Percentiles rank a stretch among this genome's conserved stretches.
Evolutionary conservation across 2,888 invertebrate species (phyloP).

Genomic region (Magallana nippona): DNA sequence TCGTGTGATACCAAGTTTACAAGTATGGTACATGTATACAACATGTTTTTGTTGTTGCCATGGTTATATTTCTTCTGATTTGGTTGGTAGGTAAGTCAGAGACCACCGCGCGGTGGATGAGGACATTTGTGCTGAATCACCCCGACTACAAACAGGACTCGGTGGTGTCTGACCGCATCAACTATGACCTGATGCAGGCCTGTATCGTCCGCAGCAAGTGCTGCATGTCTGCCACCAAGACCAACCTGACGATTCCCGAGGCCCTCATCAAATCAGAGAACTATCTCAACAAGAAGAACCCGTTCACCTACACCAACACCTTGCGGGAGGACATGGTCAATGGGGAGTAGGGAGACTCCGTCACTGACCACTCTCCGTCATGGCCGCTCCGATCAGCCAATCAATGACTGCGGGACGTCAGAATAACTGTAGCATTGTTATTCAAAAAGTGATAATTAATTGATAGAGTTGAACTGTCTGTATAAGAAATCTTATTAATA

Average conservation of each 20-base stretch:
- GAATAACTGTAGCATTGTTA: no score
- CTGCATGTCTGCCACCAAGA: constrained; percentile 68
- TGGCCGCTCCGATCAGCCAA: no score
- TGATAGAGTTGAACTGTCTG: no score
- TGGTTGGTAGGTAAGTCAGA: constrained; percentile 86
- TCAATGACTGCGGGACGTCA: no score
- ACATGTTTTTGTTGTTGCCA: no score
- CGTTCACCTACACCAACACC: constrained; percentile 32
- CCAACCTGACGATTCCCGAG: constrained; percentile 70
- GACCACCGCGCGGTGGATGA: constrained; percentile 97
- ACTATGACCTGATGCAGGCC: constrained; percentile 74
- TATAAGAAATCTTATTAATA: no score
- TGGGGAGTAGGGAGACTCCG: neutral
- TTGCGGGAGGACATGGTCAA: constrained; percentile 9
- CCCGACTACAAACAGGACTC: constrained; percentile 95
- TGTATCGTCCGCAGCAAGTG: constrained; percentile 62
- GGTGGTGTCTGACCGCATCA: constrained; percentile 86
- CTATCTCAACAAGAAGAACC: constrained; percentile 55
- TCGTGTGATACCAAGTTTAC: no score
- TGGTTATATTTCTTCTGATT: neutral
- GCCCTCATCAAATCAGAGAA: constrained; percentile 68
- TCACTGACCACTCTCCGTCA: neutral
- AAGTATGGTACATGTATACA: no score
- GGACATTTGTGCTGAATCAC: constrained; percentile 92
- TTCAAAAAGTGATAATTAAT: no score